Percentiles rank a stretch among this genome's conserved stretches.
These are phyloP conservation scores for Trichogramma dendrolimi DNA, from an alignment of 2,888 invertebrate species.

Conservation along the genomic window DNA sequence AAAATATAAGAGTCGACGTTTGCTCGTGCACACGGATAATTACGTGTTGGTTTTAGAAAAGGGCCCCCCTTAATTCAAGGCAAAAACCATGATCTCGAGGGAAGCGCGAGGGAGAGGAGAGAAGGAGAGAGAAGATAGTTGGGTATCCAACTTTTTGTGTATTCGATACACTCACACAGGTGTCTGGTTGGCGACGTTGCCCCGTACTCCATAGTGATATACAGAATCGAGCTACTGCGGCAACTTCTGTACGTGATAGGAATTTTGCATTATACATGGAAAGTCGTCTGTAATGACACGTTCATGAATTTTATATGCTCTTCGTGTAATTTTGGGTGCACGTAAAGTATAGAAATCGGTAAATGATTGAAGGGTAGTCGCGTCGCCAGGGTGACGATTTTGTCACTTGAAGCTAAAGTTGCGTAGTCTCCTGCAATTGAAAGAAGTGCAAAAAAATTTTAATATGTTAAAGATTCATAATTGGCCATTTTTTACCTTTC, in stretches of 20 bases:
- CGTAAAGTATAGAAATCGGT: neutral
- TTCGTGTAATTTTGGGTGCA: too few relatives aligned
- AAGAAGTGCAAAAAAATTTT: too few relatives aligned
- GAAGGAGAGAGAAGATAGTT: too few relatives aligned
- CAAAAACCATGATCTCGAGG: constrained; percentile 23
- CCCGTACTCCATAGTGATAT: neutral
- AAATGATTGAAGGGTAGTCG: constrained; percentile 26
- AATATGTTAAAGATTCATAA: too few relatives aligned
- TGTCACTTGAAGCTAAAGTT: constrained; percentile 19
- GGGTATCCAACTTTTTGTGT: too few relatives aligned
- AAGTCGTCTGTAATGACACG: constrained; percentile 13
- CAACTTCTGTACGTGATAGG: constrained; percentile 19
- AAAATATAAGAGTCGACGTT: constrained; percentile 42
- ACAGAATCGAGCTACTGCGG: constrained; percentile 1
- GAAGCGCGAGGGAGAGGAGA: too few relatives aligned
- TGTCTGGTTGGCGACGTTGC: too few relatives aligned
- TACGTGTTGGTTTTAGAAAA: constrained; percentile 53
- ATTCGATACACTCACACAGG: too few relatives aligned
- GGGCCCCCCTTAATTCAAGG: constrained; percentile 42
- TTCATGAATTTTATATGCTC: too few relatives aligned
- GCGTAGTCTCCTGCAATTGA: too few relatives aligned
- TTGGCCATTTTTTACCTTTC: too few relatives aligned
- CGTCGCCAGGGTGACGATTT: constrained; percentile 27
- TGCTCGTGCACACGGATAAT: constrained; percentile 40
- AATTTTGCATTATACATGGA: constrained; percentile 14